Evolutionary conservation across 2,797 vertebrate species (phyloP).

Genomic region (Cynodonichthys magdalenae): DNA sequence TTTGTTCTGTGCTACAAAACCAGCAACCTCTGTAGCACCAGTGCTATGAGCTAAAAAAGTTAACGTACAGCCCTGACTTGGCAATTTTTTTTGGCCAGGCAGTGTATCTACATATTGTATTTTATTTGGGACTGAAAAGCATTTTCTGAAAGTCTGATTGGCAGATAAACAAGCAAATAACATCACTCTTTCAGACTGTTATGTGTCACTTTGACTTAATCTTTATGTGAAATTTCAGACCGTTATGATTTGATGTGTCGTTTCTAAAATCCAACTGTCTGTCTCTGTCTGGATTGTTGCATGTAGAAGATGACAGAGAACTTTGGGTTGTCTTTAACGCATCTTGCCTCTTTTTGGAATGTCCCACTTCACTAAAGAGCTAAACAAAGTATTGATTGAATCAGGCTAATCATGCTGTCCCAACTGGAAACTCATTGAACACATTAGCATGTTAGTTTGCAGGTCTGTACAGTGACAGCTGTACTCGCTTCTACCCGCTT

Average conservation of each 20-base stretch:
- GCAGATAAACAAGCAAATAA: too few relatives aligned
- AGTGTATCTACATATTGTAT: neutral
- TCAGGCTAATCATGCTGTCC: slow-evolving; percentile 2
- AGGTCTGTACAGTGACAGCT: neutral
- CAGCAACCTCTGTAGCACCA: too few relatives aligned
- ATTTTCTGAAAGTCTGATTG: neutral
- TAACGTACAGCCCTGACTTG: too few relatives aligned
- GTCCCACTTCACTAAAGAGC: neutral
- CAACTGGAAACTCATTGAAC: neutral
- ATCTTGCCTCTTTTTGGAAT: neutral
- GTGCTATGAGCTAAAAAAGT: too few relatives aligned
- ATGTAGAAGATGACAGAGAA: slow-evolving; percentile 9
- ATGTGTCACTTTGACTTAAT: slow-evolving; percentile 22
- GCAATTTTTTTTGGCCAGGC: too few relatives aligned
- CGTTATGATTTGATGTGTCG: neutral
- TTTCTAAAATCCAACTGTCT: neutral
- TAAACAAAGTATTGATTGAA: slow-evolving; percentile 2
- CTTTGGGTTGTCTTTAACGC: slow-evolving; percentile 2
- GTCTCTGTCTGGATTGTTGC: neutral
- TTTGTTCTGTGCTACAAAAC: too few relatives aligned
- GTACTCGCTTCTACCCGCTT: too few relatives aligned
- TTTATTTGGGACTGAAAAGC: neutral
- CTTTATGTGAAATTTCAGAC: neutral
- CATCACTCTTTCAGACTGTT: too few relatives aligned
- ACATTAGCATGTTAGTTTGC: slow-evolving; percentile 17